Conservation (phyloP, 2,113 vertebrate species). For the Ahaetulla prasina region DNA sequence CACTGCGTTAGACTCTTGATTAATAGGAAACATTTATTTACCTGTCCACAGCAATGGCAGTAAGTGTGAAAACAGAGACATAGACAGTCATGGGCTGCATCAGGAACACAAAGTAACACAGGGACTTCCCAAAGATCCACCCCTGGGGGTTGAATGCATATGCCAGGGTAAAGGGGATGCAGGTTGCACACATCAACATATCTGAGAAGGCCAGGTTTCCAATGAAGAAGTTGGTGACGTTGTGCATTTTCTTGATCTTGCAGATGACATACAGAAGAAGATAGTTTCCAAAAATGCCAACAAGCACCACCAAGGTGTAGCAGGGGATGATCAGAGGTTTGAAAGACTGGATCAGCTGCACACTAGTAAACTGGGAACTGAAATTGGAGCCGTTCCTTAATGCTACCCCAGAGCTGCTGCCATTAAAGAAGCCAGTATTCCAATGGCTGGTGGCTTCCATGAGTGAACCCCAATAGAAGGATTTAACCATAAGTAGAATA, state of each 20-base stretch:
- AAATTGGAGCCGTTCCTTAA: constrained; percentile 68
- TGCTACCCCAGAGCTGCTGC: constrained; percentile 62
- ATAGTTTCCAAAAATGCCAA: constrained; percentile 82
- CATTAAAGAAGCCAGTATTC: constrained; percentile 22
- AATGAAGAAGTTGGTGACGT: constrained; percentile 87
- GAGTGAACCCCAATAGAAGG: not conserved
- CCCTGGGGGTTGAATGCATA: constrained; percentile 84
- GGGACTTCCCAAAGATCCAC: constrained; percentile 84
- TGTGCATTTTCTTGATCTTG: constrained; percentile 85
- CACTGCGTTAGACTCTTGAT: not conserved
- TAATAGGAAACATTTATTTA: constrained; percentile 27
- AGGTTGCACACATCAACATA: constrained; percentile 86
- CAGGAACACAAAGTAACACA: constrained; percentile 86
- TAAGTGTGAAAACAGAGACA: constrained; percentile 85
- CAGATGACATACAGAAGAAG: constrained; percentile 85
- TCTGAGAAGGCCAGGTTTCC: constrained; percentile 87
- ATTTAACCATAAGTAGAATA: not conserved
- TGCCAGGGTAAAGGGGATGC: constrained; percentile 83
- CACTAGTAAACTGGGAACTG: constrained; percentile 74
- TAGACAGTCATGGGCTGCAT: constrained; percentile 86
- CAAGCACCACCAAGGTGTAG: constrained; percentile 78
- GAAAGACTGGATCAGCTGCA: constrained; percentile 83
- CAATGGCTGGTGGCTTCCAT: constrained; percentile 29
- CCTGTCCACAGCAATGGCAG: constrained; percentile 87
- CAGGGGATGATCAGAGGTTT: constrained; percentile 83